Percentiles rank a stretch among this genome's conserved stretches.
Conservation (phyloP, 2,888 invertebrate genomes). For the Zygogramma bicolorata region DNA sequence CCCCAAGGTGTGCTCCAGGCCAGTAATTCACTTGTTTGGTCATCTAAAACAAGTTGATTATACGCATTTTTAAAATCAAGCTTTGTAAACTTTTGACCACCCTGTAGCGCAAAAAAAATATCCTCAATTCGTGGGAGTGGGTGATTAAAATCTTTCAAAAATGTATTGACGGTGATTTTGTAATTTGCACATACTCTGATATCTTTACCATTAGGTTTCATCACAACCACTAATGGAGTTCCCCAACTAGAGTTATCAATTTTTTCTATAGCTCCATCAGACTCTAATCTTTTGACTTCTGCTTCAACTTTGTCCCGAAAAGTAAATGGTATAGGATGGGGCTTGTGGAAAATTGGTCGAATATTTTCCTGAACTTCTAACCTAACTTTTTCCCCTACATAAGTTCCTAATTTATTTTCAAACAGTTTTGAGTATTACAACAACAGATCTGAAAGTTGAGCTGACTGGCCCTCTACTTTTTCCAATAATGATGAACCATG, state of each 20-base stretch:
- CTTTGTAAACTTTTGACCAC: slow-evolving; percentile 39
- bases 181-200: slow-evolving; percentile 49
- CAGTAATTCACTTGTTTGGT: slow-evolving; percentile 57
- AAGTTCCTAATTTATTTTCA: slow-evolving; percentile 15
- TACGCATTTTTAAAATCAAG: slow-evolving; percentile 54
- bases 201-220: too few species aligned
- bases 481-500: neutral
- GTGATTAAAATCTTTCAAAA: neutral
- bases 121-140: neutral
- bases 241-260: slow-evolving; percentile 23
- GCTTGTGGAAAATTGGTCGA: slow-evolving; percentile 12
- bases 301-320: slow-evolving; percentile 11
- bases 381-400: slow-evolving; percentile 1
- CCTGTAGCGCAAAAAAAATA: neutral
- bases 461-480: neutral
- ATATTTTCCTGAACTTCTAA: neutral
- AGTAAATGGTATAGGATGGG: slow-evolving; percentile 15
- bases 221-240: slow-evolving; percentile 29
- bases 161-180: slow-evolving; percentile 48
- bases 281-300: slow-evolving; percentile 18
- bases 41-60: slow-evolving; percentile 52
- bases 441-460: neutral
- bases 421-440: neutral
- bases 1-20: slow-evolving; percentile 44
- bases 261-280: slow-evolving; percentile 23